A percentile compares a stretch with the other conserved stretches of the same genome.
phyloP scores from a whole-genome alignment of 2,113 vertebrate genomes.

The Heterotilapia buettikoferi region DNA sequence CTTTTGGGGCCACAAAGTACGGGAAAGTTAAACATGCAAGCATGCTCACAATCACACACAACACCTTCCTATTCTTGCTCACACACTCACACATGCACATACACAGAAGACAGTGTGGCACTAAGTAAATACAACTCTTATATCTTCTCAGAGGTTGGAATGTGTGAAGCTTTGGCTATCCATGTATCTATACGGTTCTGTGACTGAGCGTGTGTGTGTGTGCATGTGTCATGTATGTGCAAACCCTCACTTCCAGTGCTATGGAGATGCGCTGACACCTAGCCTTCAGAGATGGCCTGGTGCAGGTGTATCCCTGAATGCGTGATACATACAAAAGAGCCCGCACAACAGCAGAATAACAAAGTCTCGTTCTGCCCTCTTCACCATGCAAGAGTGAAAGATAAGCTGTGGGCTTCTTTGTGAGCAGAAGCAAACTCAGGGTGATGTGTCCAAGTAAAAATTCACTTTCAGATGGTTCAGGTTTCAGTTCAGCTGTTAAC shows the following conservation, averaged over 20 bases:
- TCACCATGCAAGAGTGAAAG: conserved; percentile 5
- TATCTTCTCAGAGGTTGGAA: conserved; percentile 10
- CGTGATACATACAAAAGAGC: conserved; percentile 14
- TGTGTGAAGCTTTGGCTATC: not conserved
- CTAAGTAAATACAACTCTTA: not conserved
- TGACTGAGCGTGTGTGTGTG: not conserved
- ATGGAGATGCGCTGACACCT: conserved; percentile 1
- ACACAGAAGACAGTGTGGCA: not conserved
- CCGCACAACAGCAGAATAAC: conserved; percentile 1
- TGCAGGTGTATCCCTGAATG: conserved; percentile 29
- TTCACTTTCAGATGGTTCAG: conserved; percentile 4
- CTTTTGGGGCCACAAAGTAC: not conserved
- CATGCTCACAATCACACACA: not conserved
- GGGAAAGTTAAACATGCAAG: conserved; percentile 15
- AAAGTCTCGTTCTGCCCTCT: not conserved
- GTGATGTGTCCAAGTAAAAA: not conserved
- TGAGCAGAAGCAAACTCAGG: not conserved
- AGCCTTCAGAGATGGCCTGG: not conserved
- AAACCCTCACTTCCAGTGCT: not conserved
- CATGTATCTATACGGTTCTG: not conserved
- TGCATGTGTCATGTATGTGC: not conserved
- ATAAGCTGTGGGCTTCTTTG: not conserved
- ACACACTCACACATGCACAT: not conserved
- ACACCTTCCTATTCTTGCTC: not conserved
- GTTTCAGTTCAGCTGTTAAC: not conserved